Conservation (phyloP, 1,140 invertebrate genomes). For the Chelonus insularis region DNA sequence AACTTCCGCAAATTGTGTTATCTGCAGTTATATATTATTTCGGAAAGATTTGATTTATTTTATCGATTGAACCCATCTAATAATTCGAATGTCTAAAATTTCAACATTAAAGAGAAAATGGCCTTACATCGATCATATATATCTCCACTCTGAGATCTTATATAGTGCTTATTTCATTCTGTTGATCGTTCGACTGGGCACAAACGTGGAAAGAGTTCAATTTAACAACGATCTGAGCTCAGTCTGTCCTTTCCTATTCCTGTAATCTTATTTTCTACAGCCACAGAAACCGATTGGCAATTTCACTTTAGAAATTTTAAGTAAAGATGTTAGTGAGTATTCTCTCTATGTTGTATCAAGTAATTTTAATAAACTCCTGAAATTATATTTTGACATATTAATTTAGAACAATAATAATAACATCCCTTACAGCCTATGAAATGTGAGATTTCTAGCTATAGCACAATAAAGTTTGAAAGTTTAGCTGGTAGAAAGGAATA, state of each 20-base stretch:
- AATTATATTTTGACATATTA: neutral
- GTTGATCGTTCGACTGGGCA: constrained; percentile 18
- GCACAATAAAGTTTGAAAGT: no score
- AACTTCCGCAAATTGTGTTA: no score
- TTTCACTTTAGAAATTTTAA: constrained; percentile 20
- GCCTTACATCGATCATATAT: neutral
- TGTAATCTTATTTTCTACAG: constrained; percentile 35
- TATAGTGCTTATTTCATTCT: constrained; percentile 32
- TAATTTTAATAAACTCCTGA: no score
- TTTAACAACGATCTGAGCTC: constrained; percentile 36
- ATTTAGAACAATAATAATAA: no score
- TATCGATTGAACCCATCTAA: no score
- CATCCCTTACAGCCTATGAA: no score
- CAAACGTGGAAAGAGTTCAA: constrained; percentile 27
- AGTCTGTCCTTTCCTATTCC: constrained; percentile 41
- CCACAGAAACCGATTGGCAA: constrained; percentile 36
- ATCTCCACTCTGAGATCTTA: neutral
- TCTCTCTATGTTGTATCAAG: no score
- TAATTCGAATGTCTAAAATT: no score
- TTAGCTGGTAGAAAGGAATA: no score
- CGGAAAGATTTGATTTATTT: no score
- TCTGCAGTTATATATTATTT: no score
- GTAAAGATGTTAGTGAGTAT: neutral
- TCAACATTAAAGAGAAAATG: neutral
- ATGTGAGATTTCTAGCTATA: no score